Evolutionary conservation across 2,888 invertebrate genomes (phyloP), one percentile per base, ranked within the genome.

Genomic region (Anorthoa munda): DNA sequence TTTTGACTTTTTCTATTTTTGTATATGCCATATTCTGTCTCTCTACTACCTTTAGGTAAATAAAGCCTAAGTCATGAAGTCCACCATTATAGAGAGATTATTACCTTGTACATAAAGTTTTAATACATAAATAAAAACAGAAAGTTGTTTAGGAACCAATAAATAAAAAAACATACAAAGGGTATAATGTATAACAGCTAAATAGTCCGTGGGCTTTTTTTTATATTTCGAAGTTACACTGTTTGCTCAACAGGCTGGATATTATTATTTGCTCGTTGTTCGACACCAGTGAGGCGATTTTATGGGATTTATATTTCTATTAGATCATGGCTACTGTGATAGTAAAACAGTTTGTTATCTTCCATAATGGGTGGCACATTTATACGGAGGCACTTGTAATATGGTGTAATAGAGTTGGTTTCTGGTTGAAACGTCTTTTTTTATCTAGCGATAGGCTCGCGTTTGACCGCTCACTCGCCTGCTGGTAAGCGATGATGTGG

Each of bases 231-330:
- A 21, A 9, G 48, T 56, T 73, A 77, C 67, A 4, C 48, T 23
- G 46, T 69, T 77, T 53, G 23, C 18, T 18, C 21, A 21, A 5
- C 5, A 23, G 17, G 46, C 17, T 7, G 31, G 15, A 58, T 74
- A 46, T n/a, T n/a, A n/a, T n/a, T n/a, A n/a, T 66, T 58, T 58
- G 21, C 9, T 26, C 50, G 9, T 56, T 76, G 50, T 66, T 50
- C 66, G 50, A 50, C 21, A 50, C 50, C 66, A 45, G n/a, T 56
- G 13, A 15, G 15, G 13, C 18, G 12, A 46, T 56, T 73, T 65
- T 66, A 73, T 76, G 23, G 48, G 73, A 45, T 26, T 75, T 75
- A 75, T 75, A 26, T 75, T 75, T 77, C 67, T 66, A 58, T 66
- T 50, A 66, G 45, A 46, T 66, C 50, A 58, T 66, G 45, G 26